A percentile compares a stretch with the other conserved stretches of the same genome.
These are phyloP conservation scores for Sparidentex hasta DNA, from an alignment of 2,797 vertebrate species.

Conservation along the genomic window DNA sequence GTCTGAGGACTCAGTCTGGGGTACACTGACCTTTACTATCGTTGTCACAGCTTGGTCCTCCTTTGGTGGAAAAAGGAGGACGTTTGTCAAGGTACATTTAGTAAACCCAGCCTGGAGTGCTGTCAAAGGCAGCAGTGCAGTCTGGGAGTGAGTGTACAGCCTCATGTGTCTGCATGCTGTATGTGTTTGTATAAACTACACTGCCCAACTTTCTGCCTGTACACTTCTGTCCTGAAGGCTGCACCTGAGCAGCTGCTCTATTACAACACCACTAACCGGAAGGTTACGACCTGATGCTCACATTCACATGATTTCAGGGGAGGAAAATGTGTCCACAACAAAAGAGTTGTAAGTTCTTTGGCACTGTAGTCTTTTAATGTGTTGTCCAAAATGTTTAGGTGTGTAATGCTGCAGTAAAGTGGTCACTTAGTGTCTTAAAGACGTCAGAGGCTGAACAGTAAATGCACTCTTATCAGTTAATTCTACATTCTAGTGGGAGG, in stretches of 20 bases:
- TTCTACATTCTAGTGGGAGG: not conserved
- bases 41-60: not conserved
- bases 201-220: constrained; percentile 13
- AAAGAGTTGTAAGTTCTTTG: not conserved
- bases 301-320: not conserved
- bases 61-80: not conserved
- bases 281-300: not conserved
- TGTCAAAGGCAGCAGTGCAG: constrained; percentile 12
- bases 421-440: not conserved
- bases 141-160: constrained; percentile 7
- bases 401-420: not conserved
- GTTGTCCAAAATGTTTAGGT: not conserved
- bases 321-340: not conserved
- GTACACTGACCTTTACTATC: not conserved
- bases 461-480: constrained; percentile 23
- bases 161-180: not conserved
- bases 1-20: not conserved
- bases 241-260: constrained; percentile 23
- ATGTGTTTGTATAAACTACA: not conserved
- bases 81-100: constrained; percentile 31
- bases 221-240: constrained; percentile 12
- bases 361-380: not conserved
- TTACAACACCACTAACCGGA: constrained; percentile 6
- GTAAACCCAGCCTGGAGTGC: not conserved
- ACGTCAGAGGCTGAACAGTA: constrained; percentile 1